phyloP scores from a whole-genome alignment of 2,888 invertebrate species.

The Ernsta delagoae region DNA sequence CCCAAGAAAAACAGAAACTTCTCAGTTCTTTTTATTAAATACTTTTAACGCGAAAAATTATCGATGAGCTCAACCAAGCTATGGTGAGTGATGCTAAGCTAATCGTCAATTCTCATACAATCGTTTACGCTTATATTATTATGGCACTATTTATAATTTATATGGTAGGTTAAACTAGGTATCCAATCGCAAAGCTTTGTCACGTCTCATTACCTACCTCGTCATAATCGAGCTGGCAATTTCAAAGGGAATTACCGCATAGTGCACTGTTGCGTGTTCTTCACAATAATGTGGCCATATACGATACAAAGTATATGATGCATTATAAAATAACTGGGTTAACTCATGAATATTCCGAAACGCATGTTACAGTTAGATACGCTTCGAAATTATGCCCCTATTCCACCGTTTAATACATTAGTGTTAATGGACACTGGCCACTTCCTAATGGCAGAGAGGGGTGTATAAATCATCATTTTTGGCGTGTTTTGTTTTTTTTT shows the following conservation, averaged over 20 bases:
- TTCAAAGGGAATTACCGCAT: slow-evolving; percentile 25
- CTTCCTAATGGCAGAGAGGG: too few species aligned
- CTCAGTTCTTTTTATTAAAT: not conserved
- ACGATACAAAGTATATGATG: too few species aligned
- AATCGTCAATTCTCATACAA: not conserved
- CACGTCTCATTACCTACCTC: slow-evolving; percentile 25
- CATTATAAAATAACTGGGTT: slow-evolving; percentile 16
- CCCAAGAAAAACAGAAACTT: too few species aligned
- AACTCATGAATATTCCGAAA: slow-evolving; percentile 8
- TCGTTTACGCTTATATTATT: not conserved
- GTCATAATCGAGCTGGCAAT: slow-evolving; percentile 16
- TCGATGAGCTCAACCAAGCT: not conserved
- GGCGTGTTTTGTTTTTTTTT: not conserved
- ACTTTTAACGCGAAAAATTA: not conserved
- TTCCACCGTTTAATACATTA: not conserved
- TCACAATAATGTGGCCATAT: not conserved
- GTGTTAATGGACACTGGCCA: too few species aligned
- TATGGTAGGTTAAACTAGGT: not conserved
- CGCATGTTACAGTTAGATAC: not conserved
- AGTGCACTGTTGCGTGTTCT: slow-evolving; percentile 17
- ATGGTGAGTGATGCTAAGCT: not conserved
- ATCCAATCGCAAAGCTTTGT: slow-evolving; percentile 3
- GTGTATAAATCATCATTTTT: not conserved
- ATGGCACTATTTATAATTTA: not conserved
- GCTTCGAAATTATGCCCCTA: not conserved